A percentile compares a stretch with the other conserved stretches of the same genome.
phyloP scores from a whole-genome alignment of 1,140 invertebrate genomes.

The Carposina sasakii region DNA sequence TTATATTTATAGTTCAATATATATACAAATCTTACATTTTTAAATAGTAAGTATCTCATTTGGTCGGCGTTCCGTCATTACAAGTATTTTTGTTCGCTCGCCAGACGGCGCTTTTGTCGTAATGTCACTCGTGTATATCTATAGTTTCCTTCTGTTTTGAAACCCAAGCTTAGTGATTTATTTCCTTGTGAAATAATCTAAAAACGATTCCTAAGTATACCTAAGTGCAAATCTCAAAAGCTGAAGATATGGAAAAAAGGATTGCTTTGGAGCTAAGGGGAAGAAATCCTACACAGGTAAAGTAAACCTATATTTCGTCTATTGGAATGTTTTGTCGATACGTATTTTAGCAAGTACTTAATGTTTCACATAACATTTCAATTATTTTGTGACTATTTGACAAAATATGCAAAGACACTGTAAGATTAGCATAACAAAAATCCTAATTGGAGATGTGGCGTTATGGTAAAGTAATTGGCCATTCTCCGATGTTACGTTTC shows the following conservation, averaged over 20 bases:
- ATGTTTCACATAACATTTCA: conserved; percentile 28
- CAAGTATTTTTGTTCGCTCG: conserved; percentile 37
- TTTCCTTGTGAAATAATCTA: conserved; percentile 55
- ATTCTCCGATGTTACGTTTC: conserved; percentile 64
- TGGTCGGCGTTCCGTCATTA: conserved; percentile 43
- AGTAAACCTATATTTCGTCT: conserved; percentile 61
- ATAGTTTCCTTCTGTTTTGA: conserved; percentile 73
- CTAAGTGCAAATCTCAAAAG: conserved; percentile 41
- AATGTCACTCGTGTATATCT: conserved; percentile 70
- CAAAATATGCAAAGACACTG: no score
- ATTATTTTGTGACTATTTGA: conserved; percentile 5
- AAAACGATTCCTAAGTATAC: conserved; percentile 43
- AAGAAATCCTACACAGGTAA: conserved; percentile 86
- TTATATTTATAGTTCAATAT: no score
- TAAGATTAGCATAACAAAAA: no score
- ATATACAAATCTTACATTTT: no score
- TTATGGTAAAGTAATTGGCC: conserved; percentile 53
- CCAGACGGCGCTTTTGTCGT: conserved; percentile 58
- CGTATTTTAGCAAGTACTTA: conserved; percentile 58
- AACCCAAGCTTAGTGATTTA: conserved; percentile 70
- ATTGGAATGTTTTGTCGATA: conserved; percentile 73
- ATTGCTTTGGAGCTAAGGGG: conserved; percentile 92
- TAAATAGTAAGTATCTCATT: conserved; percentile 38
- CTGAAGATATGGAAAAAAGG: conserved; percentile 88
- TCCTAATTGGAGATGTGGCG: conserved; percentile 49